Conservation (phyloP, 2,888 invertebrate species). For the Oligia strigilis region DNA sequence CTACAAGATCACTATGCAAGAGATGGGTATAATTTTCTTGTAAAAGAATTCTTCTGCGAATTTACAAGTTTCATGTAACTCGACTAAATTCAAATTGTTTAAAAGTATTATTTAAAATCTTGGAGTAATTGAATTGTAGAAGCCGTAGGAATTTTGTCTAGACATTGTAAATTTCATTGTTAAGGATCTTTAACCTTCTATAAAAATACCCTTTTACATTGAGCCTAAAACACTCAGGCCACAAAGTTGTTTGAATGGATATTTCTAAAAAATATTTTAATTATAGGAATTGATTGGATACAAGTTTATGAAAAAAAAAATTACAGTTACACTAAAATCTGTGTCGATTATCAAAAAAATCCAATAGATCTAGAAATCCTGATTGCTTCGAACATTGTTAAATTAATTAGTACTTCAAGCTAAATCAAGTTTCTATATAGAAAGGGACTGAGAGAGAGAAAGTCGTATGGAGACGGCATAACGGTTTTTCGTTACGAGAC, state of each 20-base stretch:
- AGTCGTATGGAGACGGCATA: no score
- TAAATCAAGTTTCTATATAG: no score
- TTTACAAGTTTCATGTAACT: not conserved
- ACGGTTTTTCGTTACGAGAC: no score
- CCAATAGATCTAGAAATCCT: no score
- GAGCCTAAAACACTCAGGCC: not conserved
- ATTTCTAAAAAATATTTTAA: not conserved
- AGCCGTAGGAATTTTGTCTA: conserved; percentile 18
- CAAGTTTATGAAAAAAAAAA: not conserved
- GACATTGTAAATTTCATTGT: conserved; percentile 22
- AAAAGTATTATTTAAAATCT: not conserved
- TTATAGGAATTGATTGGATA: not conserved
- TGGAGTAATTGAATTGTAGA: not conserved
- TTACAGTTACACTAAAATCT: no score
- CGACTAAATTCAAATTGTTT: not conserved
- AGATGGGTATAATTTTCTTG: not conserved
- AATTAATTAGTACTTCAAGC: no score
- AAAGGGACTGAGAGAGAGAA: no score
- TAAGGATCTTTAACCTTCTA: not conserved
- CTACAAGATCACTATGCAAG: not conserved
- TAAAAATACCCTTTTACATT: not conserved
- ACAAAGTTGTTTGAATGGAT: not conserved
- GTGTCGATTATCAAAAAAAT: no score
- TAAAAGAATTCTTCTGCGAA: not conserved
- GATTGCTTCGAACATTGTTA: no score